These are phyloP conservation scores for Pecten maximus DNA, from an alignment of 2,888 invertebrate genomes.

Conservation along the genomic window DNA sequence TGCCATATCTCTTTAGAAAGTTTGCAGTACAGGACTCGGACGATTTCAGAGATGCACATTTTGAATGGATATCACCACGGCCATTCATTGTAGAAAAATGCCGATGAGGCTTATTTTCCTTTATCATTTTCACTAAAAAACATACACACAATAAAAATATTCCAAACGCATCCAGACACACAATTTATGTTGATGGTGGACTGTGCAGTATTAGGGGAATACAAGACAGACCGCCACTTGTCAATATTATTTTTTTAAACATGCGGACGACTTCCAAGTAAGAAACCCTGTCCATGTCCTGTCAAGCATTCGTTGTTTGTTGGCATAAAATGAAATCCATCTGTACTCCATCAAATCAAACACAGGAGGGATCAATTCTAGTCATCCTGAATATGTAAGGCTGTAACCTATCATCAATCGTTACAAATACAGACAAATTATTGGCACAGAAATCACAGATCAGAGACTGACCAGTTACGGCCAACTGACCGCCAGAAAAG, in stretches of 20 bases:
- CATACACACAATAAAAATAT: not conserved
- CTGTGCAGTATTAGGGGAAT: not conserved
- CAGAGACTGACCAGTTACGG: not conserved
- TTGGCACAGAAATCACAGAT: not conserved
- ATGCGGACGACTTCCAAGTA: not conserved
- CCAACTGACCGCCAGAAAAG: not conserved
- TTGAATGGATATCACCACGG: not conserved
- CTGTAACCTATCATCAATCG: not conserved
- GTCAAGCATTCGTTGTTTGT: not conserved
- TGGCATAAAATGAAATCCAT: constrained; percentile 15
- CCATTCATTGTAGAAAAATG: constrained; percentile 20
- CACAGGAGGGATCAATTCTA: not conserved
- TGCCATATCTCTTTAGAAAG: constrained; percentile 11
- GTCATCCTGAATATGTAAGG: not conserved
- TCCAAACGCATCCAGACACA: not conserved
- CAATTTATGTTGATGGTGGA: not conserved
- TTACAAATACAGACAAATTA: not conserved
- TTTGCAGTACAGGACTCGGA: constrained; percentile 2
- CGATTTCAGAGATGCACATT: constrained; percentile 15
- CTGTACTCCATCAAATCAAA: not conserved
- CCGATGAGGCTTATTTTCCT: not conserved
- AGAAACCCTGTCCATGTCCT: not conserved
- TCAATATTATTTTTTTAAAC: not conserved
- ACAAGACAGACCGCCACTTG: not conserved
- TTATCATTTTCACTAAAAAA: constrained; percentile 9